Base-by-base conservation (phyloP, 2,797 vertebrate genomes). In the Cyclopterus lumpus region DNA sequence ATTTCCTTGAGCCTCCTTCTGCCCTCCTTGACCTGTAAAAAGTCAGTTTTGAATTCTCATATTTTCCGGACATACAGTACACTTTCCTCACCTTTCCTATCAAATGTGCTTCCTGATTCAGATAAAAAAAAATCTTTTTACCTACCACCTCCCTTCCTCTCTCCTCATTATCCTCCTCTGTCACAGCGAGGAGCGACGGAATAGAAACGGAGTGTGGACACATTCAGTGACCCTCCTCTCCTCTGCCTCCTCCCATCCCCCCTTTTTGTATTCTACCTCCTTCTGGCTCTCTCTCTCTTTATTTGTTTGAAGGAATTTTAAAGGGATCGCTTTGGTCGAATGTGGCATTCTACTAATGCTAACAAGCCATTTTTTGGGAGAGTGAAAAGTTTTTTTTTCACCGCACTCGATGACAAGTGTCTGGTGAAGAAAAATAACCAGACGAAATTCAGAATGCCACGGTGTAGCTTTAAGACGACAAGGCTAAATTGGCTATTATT, bases 401-500 rank as follows among this genome's bases (percentile, higher is more conserved):
- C 8, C 9, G 2, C 54, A 66, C 48, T 73, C 75, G 79, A 65
- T 89, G 89, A 90, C 89, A 89, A 88, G 83, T 83, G 82, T 82
- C 77, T 86, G 76, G 66, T 65, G 75, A 77, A 67, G 74, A 81
- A 83, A 91, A 92, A 91, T 87, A 90, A 83, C 83, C 83, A 74
- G 71, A 67, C 55, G 71, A 73, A 82, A 84, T 86, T 83, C 71
- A 77, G 91, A 93, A 91, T 91, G 90, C 86, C 89, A 91, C 84
- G 76, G 82, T 93, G 89, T 84, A 81, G 74, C 80, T 87, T 86
- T 80, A 87, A 87, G 79, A 89, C 38, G 81, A 89, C 87, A 84
- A 73, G 89, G 83, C 89, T 91, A 92, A 93, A 93, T 93, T 93
- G 89, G 85, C 87, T 86, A 90, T 92, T 93, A 92, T 92, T 91